Conservation (phyloP, 2,797 vertebrate genomes). For the Merluccius polli region DNA sequence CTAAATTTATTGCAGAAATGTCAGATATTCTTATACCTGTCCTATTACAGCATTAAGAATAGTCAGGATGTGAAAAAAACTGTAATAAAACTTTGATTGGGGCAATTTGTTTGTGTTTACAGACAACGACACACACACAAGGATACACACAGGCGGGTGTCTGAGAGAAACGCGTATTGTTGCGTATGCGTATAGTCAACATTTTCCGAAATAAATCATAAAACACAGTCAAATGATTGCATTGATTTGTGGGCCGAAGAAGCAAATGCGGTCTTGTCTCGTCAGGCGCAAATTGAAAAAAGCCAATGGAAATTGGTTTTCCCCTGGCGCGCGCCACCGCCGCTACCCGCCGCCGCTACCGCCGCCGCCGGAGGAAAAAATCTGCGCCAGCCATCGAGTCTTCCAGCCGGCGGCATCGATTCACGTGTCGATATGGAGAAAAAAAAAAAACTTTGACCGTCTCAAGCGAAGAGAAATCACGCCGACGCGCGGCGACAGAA, state of each 20-base stretch:
- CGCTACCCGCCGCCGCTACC: slow-evolving; percentile 12
- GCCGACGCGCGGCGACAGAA: not conserved
- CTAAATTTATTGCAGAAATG: too few relatives aligned
- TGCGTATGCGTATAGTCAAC: too few relatives aligned
- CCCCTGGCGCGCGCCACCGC: slow-evolving; percentile 1
- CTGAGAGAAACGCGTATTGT: not conserved
- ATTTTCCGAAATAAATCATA: slow-evolving; percentile 9
- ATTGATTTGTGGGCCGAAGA: slow-evolving; percentile 53
- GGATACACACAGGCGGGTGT: not conserved
- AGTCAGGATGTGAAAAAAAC: not conserved
- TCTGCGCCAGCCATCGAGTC: too few relatives aligned
- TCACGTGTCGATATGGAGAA: slow-evolving; percentile 41
- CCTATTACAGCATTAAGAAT: not conserved
- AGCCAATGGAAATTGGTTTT: slow-evolving; percentile 56
- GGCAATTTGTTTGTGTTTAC: too few relatives aligned
- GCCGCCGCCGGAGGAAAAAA: slow-evolving; percentile 23
- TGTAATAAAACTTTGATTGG: too few relatives aligned
- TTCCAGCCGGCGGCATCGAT: slow-evolving; percentile 49
- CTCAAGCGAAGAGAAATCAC: slow-evolving; percentile 57
- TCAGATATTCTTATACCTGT: not conserved
- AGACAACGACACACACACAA: not conserved
- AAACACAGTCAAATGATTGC: slow-evolving; percentile 24
- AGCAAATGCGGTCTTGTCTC: slow-evolving; percentile 41
- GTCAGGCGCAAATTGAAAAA: slow-evolving; percentile 51
- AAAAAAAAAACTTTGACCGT: slow-evolving; percentile 47